Conservation (phyloP, 2,113 vertebrate genomes). For the Actenoides lindsayi region DNA sequence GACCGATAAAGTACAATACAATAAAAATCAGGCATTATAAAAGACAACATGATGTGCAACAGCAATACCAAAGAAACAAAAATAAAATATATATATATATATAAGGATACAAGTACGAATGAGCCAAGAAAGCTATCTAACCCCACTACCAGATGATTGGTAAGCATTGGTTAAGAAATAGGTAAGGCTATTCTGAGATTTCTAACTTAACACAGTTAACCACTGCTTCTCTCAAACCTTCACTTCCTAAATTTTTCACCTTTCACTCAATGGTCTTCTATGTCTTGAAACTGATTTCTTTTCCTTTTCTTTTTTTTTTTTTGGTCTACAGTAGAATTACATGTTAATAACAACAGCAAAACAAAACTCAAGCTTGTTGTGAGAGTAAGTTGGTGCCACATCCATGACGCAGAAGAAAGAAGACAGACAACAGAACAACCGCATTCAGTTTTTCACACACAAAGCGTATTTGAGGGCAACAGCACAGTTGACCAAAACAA, state of each 20-base stretch:
- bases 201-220: conserved; percentile 75
- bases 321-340: conserved; percentile 88
- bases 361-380: conserved; percentile 59
- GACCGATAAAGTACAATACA: conserved; percentile 76
- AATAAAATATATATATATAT: conserved; percentile 52
- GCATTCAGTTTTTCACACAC: conserved; percentile 68
- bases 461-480: conserved; percentile 60
- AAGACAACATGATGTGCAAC: conserved; percentile 80
- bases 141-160: conserved; percentile 70
- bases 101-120: conserved; percentile 67
- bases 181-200: conserved; percentile 80
- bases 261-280: conserved; percentile 73
- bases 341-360: conserved; percentile 76
- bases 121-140: conserved; percentile 74
- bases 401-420: conserved; percentile 67
- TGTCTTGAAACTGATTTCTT: conserved; percentile 73
- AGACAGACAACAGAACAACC: conserved; percentile 63
- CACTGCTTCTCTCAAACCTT: conserved; percentile 73
- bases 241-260: conserved; percentile 56
- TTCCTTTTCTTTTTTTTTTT: conserved; percentile 80
- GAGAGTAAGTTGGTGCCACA: conserved; percentile 74
- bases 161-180: conserved; percentile 80
- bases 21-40: conserved; percentile 78
- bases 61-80: conserved; percentile 76
- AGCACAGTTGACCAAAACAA: conserved; percentile 52